Evolutionary conservation across 2,113 vertebrate species (phyloP).

Genomic region (Heterotis niloticus): DNA sequence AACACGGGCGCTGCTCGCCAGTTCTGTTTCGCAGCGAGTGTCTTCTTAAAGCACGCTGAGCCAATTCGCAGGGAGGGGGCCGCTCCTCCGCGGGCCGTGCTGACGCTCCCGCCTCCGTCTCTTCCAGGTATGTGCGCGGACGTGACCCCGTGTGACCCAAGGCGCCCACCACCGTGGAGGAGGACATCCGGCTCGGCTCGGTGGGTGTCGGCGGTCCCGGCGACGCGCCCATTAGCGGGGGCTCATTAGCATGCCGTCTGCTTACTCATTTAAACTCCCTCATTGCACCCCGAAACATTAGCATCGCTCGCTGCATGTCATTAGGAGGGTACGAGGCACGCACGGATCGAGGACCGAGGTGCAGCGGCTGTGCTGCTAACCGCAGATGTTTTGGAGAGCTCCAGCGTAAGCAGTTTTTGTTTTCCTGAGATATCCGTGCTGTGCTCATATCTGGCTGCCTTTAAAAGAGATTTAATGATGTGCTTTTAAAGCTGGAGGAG

Average conservation of each 20-base stretch:
- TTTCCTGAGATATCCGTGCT: not conserved
- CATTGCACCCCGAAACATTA: slow-evolving; percentile 23
- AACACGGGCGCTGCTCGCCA: too few species aligned
- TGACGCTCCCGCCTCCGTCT: not conserved
- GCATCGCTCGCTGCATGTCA: slow-evolving; percentile 15
- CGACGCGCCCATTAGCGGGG: slow-evolving; percentile 28
- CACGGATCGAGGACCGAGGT: not conserved
- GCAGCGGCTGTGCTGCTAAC: slow-evolving; percentile 13
- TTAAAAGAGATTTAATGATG: slow-evolving; percentile 23
- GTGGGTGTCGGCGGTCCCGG: slow-evolving; percentile 27
- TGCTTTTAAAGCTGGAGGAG: not conserved
- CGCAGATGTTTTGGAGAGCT: slow-evolving; percentile 23
- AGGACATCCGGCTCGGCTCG: not conserved
- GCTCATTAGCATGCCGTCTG: slow-evolving; percentile 34
- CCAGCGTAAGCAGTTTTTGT: slow-evolving; percentile 21
- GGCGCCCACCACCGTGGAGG: too few species aligned
- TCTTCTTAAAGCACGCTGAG: too few species aligned
- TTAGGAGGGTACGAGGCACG: not conserved
- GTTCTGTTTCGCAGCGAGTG: too few species aligned
- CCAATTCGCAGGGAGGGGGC: too few species aligned
- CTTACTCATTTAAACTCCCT: slow-evolving; percentile 35
- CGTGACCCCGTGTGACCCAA: not conserved
- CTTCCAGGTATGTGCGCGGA: not conserved
- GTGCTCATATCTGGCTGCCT: slow-evolving; percentile 3
- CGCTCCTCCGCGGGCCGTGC: too few species aligned